Evolutionary conservation across 2,797 vertebrate species (phyloP).

Genomic region (Poliocrania exsul): DNA sequence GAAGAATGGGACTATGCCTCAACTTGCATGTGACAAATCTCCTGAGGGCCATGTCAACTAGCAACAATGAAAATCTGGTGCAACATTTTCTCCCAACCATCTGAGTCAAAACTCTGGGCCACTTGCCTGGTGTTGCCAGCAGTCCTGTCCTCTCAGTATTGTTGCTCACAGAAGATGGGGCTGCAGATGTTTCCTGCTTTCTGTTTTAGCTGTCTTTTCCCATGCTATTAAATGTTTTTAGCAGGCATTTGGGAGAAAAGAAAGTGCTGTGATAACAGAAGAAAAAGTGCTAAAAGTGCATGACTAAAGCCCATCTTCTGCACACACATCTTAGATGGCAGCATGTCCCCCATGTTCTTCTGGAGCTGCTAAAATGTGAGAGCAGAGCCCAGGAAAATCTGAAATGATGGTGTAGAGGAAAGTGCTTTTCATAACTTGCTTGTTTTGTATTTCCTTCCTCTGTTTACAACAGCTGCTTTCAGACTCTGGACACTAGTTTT

Average conservation of each 20-base stretch:
- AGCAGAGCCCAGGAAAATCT: background rate
- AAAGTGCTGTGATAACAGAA: background rate
- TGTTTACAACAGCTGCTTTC: background rate
- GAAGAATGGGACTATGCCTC: background rate
- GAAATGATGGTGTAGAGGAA: background rate
- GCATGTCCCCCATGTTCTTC: background rate
- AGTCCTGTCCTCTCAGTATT: background rate
- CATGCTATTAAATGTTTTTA: background rate
- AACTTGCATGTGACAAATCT: background rate
- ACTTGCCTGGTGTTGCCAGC: background rate
- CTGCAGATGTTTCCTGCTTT: slow-evolving; percentile 1
- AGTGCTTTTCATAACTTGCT: background rate
- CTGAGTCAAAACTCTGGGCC: background rate
- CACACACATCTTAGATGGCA: background rate
- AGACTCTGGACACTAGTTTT: background rate
- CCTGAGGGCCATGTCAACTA: background rate
- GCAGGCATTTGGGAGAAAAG: background rate
- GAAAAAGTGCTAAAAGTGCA: background rate
- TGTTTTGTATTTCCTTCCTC: background rate
- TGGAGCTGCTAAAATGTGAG: background rate
- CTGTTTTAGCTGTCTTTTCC: background rate
- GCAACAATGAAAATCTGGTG: background rate
- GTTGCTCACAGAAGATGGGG: background rate
- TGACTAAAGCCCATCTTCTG: background rate
- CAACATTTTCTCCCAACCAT: background rate